These are phyloP conservation scores for Drosophila littoralis DNA, from an alignment of 1,140 invertebrate genomes.

Conservation along the genomic window DNA sequence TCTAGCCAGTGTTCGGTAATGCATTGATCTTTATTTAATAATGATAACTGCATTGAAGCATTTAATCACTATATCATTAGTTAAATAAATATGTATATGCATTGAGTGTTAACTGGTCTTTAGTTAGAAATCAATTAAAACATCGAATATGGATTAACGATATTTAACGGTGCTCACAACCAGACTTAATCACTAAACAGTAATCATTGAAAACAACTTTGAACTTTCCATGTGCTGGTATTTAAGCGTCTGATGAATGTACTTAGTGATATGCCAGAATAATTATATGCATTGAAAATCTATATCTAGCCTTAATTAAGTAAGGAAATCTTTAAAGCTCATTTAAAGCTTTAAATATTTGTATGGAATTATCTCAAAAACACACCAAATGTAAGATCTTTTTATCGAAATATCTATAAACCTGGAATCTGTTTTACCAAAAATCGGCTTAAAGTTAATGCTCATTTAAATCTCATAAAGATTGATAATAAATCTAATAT, in stretches of 20 bases:
- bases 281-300: neutral
- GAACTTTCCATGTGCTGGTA: neutral
- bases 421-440: too few relatives aligned
- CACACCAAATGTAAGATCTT: too few relatives aligned
- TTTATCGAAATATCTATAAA: too few relatives aligned
- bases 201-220: neutral
- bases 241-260: neutral
- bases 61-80: constrained; percentile 16
- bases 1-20: neutral
- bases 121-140: constrained; percentile 21
- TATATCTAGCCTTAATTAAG: neutral
- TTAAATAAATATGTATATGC: constrained; percentile 6
- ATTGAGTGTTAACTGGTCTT: constrained; percentile 13
- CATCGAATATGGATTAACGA: neutral
- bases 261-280: neutral
- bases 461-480: too few relatives aligned
- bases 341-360: neutral
- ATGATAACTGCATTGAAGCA: neutral
- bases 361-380: too few relatives aligned
- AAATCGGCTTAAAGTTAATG: too few relatives aligned
- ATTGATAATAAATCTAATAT: too few relatives aligned
- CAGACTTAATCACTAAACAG: constrained; percentile 1
- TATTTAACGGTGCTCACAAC: neutral
- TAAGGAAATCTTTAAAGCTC: neutral
- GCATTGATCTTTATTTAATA: constrained; percentile 4